These are phyloP conservation scores for Athalia circularis DNA, from an alignment of 2,888 invertebrate species.

Conservation along the genomic window DNA sequence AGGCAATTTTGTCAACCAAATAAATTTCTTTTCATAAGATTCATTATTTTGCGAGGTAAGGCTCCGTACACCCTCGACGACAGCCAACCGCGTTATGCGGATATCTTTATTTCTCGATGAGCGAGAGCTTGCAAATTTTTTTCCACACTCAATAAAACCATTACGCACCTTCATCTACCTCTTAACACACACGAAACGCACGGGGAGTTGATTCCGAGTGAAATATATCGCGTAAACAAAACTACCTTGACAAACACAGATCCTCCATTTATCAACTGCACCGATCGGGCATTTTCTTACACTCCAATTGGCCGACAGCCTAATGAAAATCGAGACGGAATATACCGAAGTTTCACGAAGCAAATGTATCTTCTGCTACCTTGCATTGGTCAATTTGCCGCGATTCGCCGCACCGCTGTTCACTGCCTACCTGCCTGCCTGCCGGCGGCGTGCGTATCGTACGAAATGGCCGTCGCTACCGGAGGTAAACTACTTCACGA, in stretches of 20 bases:
- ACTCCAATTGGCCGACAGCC: constrained; percentile 55
- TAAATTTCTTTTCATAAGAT: no score
- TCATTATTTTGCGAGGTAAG: background rate
- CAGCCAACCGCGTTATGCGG: constrained; percentile 38
- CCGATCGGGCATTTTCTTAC: constrained; percentile 69
- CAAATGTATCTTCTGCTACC: constrained; percentile 46
- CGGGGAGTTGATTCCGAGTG: constrained; percentile 67
- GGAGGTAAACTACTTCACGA: constrained; percentile 26
- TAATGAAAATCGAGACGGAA: background rate
- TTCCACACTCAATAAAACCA: constrained; percentile 44
- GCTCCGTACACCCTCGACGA: constrained; percentile 41
- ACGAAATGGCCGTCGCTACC: constrained; percentile 37
- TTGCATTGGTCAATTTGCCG: background rate
- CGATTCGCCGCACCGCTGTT: background rate
- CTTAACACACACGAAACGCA: constrained; percentile 72
- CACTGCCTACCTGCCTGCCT: background rate
- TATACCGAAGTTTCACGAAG: constrained; percentile 60
- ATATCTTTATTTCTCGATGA: background rate
- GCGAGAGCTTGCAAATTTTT: no score
- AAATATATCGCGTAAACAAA: constrained; percentile 80
- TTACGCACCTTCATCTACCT: constrained; percentile 82
- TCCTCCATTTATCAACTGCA: constrained; percentile 82
- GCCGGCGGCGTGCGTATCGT: background rate
- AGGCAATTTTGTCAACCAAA: no score
- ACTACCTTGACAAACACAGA: constrained; percentile 82